phyloP scores from a whole-genome alignment of 2,113 vertebrate species.

The Lasiurus cinereus region DNA sequence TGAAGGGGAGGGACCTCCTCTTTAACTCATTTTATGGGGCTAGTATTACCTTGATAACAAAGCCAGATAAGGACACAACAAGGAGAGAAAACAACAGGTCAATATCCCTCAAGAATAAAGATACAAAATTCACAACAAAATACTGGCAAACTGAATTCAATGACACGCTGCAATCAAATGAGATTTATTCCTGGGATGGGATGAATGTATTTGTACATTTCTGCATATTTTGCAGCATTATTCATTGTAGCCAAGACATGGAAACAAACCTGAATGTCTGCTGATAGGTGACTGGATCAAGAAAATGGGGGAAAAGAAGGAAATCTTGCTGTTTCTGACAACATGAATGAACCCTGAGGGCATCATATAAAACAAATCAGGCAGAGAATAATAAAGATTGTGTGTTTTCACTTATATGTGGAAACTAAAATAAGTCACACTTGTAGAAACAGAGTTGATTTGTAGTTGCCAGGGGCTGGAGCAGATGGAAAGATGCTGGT shows the following conservation, averaged over 20 bases:
- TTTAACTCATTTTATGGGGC: neutral
- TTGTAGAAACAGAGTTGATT: neutral
- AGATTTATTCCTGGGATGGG: neutral
- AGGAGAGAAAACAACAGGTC: neutral
- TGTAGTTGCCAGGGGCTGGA: neutral
- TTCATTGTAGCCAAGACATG: neutral
- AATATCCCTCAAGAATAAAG: neutral
- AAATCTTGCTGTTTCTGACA: neutral
- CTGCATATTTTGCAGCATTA: neutral
- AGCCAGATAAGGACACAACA: neutral
- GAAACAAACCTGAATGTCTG: neutral
- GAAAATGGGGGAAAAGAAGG: neutral
- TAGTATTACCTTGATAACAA: neutral
- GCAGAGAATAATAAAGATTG: neutral
- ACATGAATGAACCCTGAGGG: neutral
- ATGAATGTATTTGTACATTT: neutral
- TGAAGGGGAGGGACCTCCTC: neutral
- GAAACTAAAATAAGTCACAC: neutral
- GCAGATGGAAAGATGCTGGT: neutral
- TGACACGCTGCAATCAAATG: too few relatives aligned
- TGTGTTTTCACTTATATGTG: neutral
- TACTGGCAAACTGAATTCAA: neutral
- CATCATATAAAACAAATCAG: neutral
- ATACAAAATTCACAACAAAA: neutral
- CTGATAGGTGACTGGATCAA: neutral